A percentile compares a stretch with the other conserved stretches of the same genome.
These are phyloP conservation scores for Tinea semifulvella DNA, from an alignment of 2,888 invertebrate species.

Conservation along the genomic window DNA sequence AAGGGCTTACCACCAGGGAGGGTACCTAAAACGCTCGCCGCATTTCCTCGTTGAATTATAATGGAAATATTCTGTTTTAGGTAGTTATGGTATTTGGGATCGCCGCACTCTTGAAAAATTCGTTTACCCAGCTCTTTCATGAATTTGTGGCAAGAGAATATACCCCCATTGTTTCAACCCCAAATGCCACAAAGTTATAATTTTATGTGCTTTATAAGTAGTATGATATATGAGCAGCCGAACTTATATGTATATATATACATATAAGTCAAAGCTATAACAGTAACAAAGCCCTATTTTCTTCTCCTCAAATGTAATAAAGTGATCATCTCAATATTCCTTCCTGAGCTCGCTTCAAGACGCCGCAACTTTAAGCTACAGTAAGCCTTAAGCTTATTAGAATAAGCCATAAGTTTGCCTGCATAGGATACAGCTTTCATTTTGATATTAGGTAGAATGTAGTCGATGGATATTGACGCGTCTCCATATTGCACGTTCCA, in stretches of 20 bases:
- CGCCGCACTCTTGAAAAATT: too few species aligned
- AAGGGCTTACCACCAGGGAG: too few species aligned
- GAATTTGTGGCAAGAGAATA: too few species aligned
- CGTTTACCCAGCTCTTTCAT: too few species aligned
- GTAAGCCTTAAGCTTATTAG: neutral
- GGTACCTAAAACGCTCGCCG: too few species aligned
- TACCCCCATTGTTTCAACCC: too few species aligned
- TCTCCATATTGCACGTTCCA: constrained; percentile 14
- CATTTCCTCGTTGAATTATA: too few species aligned
- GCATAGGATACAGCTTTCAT: constrained; percentile 9
- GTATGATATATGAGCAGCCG: neutral
- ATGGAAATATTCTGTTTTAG: too few species aligned
- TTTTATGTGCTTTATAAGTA: constrained; percentile 1
- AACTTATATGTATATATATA: too few species aligned
- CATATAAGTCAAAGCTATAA: constrained; percentile 4
- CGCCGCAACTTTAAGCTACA: neutral
- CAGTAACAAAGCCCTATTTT: constrained; percentile 15
- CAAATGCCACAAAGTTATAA: too few species aligned
- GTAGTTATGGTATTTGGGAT: too few species aligned
- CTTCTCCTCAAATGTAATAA: constrained; percentile 15
- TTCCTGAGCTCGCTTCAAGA: constrained; percentile 8
- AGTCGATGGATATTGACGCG: constrained; percentile 15
- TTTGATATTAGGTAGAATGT: constrained; percentile 13
- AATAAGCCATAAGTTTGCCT: neutral
- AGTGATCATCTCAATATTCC: constrained; percentile 16